These are phyloP conservation scores for Capreolus pygargus DNA, from an alignment of 2,113 vertebrate genomes.

Conservation along the genomic window DNA sequence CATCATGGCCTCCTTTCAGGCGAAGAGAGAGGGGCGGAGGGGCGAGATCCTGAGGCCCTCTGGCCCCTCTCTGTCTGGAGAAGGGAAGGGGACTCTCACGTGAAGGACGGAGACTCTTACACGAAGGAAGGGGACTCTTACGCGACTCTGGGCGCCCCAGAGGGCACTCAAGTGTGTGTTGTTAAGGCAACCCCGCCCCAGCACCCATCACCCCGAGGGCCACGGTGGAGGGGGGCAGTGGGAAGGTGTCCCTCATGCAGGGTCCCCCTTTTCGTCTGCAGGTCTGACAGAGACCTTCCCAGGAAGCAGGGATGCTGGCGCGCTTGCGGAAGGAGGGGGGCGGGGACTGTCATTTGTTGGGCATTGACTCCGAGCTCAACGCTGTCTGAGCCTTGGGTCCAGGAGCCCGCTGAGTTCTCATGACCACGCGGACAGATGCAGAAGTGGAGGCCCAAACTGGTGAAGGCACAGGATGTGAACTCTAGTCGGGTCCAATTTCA, in stretches of 20 bases:
- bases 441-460: background rate
- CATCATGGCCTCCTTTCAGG: background rate
- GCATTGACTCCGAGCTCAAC: accelerated
- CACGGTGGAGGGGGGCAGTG: background rate
- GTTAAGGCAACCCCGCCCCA: background rate
- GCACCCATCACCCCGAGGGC: background rate
- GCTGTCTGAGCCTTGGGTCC: accelerated
- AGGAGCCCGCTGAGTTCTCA: background rate
- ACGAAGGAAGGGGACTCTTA: background rate
- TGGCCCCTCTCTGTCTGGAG: background rate
- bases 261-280: background rate
- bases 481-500: background rate
- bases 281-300: background rate
- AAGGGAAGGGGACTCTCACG: background rate
- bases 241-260: background rate
- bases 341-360: background rate
- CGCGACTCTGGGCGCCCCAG: background rate
- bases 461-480: background rate
- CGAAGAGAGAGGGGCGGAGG: background rate
- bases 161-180: background rate
- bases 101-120: background rate
- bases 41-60: background rate
- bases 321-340: background rate
- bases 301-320: background rate
- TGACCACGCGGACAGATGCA: accelerated